These are phyloP conservation scores for Melieria picta DNA, from an alignment of 2,888 invertebrate genomes.

Conservation along the genomic window DNA sequence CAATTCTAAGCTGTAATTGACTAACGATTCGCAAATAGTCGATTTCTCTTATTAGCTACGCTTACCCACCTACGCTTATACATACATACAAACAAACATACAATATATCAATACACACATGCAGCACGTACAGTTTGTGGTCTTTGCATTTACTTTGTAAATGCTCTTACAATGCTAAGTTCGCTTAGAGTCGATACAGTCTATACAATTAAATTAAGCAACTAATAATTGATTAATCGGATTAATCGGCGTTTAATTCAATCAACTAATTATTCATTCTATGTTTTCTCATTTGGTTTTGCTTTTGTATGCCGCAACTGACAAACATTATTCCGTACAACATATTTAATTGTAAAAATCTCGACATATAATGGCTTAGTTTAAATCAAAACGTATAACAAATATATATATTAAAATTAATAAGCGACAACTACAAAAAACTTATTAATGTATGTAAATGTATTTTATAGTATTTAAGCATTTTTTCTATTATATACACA, in stretches of 20 bases:
- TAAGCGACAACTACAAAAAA: conserved; percentile 4
- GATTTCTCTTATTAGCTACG: too few species aligned
- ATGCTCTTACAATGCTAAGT: background rate
- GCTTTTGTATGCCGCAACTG: too few species aligned
- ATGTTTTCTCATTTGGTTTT: too few species aligned
- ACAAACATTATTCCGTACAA: background rate
- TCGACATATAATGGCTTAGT: conserved; percentile 16
- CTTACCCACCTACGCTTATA: too few species aligned
- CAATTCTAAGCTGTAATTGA: too few species aligned
- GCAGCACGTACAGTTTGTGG: background rate
- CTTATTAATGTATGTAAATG: conserved; percentile 32
- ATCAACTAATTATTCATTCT: too few species aligned
- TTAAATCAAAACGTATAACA: conserved; percentile 21
- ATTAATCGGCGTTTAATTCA: too few species aligned
- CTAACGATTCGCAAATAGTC: too few species aligned
- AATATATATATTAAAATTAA: conserved; percentile 13
- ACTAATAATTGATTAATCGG: too few species aligned
- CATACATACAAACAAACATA: too few species aligned
- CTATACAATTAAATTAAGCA: too few species aligned
- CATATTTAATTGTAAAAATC: background rate
- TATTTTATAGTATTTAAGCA: conserved; percentile 33
- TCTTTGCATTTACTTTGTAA: background rate
- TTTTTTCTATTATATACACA: conserved; percentile 35
- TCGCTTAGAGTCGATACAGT: too few species aligned
- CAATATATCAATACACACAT: background rate